Evolutionary conservation across 92 coral and sea anemone genomes (phyloP).

Genomic region (Actinostola sp.): DNA sequence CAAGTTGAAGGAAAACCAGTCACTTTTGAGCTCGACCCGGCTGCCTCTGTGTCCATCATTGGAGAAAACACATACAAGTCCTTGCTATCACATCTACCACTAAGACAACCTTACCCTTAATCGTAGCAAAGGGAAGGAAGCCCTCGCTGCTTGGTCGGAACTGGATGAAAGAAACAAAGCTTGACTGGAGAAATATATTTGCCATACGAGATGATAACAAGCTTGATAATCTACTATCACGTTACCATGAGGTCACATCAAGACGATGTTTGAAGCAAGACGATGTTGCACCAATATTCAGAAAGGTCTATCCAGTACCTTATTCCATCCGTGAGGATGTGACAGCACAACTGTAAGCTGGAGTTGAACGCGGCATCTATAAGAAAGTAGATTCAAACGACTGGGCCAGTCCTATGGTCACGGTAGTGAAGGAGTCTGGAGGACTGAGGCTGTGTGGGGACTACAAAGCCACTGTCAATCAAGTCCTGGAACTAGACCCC

Average conservation of each 20-base stretch:
- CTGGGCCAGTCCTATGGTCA: no score
- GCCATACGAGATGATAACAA: not conserved
- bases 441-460: no score
- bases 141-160: not conserved
- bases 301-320: not conserved
- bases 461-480: no score
- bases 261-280: not conserved
- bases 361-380: no score
- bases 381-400: no score
- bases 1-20: not conserved
- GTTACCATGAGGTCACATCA: not conserved
- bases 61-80: not conserved
- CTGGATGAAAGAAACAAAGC: not conserved
- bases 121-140: constrained; percentile 1
- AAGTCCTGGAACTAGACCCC: no score
- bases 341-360: no score
- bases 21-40: not conserved
- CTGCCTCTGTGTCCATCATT: not conserved
- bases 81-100: not conserved
- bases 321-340: no score
- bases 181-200: not conserved
- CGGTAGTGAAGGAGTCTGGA: no score
- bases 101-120: not conserved
- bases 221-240: not conserved
- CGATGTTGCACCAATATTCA: not conserved